Percentiles rank a stretch among this genome's conserved stretches.
Evolutionary conservation across 2,888 invertebrate genomes (phyloP).

Genomic region (Ptilodon capucinus): DNA sequence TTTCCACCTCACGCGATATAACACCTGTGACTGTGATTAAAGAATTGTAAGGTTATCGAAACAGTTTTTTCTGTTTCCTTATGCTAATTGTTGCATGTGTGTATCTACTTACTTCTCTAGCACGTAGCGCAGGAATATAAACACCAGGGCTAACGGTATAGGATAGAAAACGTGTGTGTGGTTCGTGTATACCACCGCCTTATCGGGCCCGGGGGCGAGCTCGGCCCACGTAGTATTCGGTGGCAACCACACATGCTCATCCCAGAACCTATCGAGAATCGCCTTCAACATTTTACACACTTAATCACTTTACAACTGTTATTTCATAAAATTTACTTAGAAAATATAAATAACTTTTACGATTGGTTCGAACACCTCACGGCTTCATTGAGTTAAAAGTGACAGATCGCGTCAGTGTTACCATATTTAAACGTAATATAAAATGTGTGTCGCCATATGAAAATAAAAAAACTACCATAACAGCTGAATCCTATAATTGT

Average conservation of each 20-base stretch:
- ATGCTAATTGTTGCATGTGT: conserved; percentile 12
- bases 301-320: conserved; percentile 11
- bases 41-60: conserved; percentile 28
- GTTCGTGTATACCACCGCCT: conserved; percentile 89
- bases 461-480: no score
- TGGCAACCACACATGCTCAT: conserved; percentile 94
- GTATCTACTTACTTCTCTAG: conserved; percentile 90
- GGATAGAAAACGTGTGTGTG: conserved; percentile 91
- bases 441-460: no score
- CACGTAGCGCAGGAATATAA: conserved; percentile 89
- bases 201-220: conserved; percentile 88
- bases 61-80: conserved; percentile 27
- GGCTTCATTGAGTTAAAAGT: conserved; percentile 34
- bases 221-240: conserved; percentile 95
- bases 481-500: no score
- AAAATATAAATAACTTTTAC: conserved; percentile 1
- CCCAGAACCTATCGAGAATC: conserved; percentile 87
- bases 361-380: conserved; percentile 27
- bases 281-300: conserved; percentile 64
- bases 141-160: conserved; percentile 90
- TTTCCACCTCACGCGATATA: conserved; percentile 23
- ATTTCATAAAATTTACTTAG: background rate
- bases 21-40: conserved; percentile 3
- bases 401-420: conserved; percentile 14
- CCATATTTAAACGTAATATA: no score